Evolutionary conservation across 2,888 invertebrate genomes (phyloP), one percentile per base, ranked within the genome.

Genomic region (Argyra leucocephala): DNA sequence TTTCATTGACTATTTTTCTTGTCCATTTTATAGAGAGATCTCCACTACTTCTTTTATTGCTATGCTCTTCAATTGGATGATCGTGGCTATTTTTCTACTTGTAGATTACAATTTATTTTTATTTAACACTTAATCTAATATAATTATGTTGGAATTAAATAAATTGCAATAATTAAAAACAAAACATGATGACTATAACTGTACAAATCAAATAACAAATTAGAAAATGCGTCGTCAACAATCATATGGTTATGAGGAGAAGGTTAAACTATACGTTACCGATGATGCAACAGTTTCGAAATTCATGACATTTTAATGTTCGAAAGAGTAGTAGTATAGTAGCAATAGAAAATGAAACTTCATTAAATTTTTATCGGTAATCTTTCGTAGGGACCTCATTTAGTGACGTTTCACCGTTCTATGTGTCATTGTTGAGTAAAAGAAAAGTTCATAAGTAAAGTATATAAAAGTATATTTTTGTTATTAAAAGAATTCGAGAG

Each of bases 241-340:
- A 48, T 48, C 48, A 48, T 48, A 18, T n/a, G n/a, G 18, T 31
- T 12, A n/a, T n/a, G n/a, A n/a, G n/a, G n/a, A n/a, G n/a, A n/a
- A n/a, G n/a, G n/a, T n/a, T n/a, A n/a, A 48, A 12, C 5, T 18
- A 48, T 18, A 48, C n/a, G 15, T 48, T 48, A 48, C 48, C 15
- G 18, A 48, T 48, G 48, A 48, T 48, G 48, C 48, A 48, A 48
- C 48, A 48, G 48, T 18, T 48, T 48, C 48, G 48, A 48, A 48
- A 48, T 48, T 48, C 5, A 48, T 48, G 48, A 48, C 48, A 48
- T n/a, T 48, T 48, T 18, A 31, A 31, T 31, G 12, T 31, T 31
- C 31, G 31, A 31, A 31, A 2, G 12, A 5, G 18, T 18, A 15
- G 18, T 5, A 48, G 4, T 18, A 48, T 18, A 48, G 18, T 4